phyloP scores from a whole-genome alignment of 2,888 invertebrate species.

The Notocelia uddmanniana region DNA sequence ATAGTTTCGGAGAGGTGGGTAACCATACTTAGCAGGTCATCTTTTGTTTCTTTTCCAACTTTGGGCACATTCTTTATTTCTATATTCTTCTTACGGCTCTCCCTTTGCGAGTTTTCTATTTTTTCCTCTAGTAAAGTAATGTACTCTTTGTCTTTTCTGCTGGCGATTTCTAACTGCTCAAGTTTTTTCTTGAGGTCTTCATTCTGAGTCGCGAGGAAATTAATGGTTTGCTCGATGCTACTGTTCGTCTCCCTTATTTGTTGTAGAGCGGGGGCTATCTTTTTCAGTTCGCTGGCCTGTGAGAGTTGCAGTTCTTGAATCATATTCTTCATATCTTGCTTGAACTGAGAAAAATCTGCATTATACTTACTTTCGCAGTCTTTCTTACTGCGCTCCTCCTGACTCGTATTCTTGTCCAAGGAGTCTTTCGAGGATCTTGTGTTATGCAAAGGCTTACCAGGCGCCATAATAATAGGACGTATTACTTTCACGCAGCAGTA shows the following conservation, averaged over 20 bases:
- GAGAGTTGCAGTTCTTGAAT: no score
- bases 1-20: conserved; percentile 31
- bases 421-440: no score
- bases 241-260: no score
- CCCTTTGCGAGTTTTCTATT: conserved; percentile 47
- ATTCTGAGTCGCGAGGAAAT: conserved; percentile 29
- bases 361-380: conserved; percentile 29
- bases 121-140: conserved; percentile 45
- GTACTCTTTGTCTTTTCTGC: conserved; percentile 41
- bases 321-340: no score
- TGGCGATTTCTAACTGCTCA: conserved; percentile 12
- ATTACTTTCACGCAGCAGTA: no score
- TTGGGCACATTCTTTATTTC: conserved; percentile 49
- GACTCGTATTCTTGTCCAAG: neutral
- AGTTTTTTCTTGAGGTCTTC: conserved; percentile 44
- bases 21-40: conserved; percentile 46
- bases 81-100: conserved; percentile 40
- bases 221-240: no score
- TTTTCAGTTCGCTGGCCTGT: no score
- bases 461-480: no score
- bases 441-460: no score
- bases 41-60: conserved; percentile 36
- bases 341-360: conserved; percentile 35
- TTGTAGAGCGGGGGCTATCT: no score
- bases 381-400: conserved; percentile 5